Evolutionary conservation across 2,797 vertebrate genomes (phyloP).

Genomic region (Falco peregrinus): DNA sequence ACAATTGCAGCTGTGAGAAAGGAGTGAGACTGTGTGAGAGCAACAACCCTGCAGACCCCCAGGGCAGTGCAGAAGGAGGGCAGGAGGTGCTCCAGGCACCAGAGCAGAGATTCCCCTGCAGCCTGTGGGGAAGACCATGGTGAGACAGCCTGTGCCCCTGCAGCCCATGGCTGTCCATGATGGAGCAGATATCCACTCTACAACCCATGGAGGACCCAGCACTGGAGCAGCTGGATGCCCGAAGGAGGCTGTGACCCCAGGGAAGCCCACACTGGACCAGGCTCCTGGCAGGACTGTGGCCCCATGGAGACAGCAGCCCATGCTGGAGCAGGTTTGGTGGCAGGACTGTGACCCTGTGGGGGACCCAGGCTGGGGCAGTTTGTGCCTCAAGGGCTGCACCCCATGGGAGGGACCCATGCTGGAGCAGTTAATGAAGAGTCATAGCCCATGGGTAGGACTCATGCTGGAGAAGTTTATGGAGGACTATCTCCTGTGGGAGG

Average conservation of each 20-base stretch:
- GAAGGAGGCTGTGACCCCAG: not conserved
- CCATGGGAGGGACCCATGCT: not conserved
- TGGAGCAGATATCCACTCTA: not conserved
- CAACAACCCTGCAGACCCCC: not conserved
- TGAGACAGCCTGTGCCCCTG: not conserved
- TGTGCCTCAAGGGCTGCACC: not conserved
- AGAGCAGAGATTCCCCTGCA: not conserved
- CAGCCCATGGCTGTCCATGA: not conserved
- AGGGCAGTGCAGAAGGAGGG: not conserved
- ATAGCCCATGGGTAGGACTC: too few relatives aligned
- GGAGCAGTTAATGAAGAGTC: not conserved
- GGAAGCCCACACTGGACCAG: not conserved
- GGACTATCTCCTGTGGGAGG: not conserved
- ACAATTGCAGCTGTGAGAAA: not conserved
- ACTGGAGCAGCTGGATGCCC: not conserved
- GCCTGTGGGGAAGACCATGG: not conserved
- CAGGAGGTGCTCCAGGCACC: rapidly evolving
- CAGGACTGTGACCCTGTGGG: not conserved
- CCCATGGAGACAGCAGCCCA: not conserved
- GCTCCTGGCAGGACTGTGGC: too few relatives aligned
- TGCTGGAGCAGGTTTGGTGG: not conserved
- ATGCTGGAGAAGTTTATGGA: not conserved
- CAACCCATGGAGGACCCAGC: not conserved
- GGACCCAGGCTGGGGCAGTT: not conserved
- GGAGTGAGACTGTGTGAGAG: not conserved